Percentiles rank a stretch among this genome's conserved stretches.
Evolutionary conservation across 2,888 invertebrate species (phyloP).

Genomic region (Drosophila tripunctata): DNA sequence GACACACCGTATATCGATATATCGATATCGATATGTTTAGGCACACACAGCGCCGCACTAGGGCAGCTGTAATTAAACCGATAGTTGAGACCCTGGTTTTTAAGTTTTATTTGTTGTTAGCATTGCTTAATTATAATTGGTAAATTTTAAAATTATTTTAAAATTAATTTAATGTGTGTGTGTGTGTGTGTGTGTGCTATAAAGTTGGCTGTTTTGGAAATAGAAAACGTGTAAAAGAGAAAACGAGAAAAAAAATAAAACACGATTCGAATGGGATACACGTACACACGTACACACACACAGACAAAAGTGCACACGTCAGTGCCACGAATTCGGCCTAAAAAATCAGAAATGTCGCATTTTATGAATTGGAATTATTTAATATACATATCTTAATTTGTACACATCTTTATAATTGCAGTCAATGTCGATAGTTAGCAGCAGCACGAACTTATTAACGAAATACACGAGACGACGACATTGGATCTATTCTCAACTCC

Average conservation of each 20-base stretch:
- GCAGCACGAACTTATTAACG: conserved; percentile 48
- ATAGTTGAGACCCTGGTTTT: conserved; percentile 53
- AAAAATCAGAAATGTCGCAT: too few species aligned
- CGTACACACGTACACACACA: conserved; percentile 10
- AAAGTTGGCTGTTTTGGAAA: not conserved
- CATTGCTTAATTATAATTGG: conserved; percentile 64
- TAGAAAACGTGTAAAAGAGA: not conserved
- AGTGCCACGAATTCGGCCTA: conserved; percentile 65
- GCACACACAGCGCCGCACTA: conserved; percentile 7
- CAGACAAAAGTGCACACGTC: conserved; percentile 66
- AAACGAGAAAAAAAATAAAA: not conserved
- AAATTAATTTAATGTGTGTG: not conserved
- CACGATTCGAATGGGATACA: not conserved
- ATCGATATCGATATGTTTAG: not conserved
- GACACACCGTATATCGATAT: conserved; percentile 10
- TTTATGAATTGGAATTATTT: conserved; percentile 14
- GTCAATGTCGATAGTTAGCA: conserved; percentile 73
- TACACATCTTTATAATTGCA: too few species aligned
- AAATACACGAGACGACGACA: conserved; percentile 54
- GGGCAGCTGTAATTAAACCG: conserved; percentile 48
- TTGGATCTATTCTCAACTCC: conserved; percentile 59
- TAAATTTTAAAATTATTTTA: conserved; percentile 43
- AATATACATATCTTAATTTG: too few species aligned
- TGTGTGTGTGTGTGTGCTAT: not conserved
- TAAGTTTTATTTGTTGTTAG: conserved; percentile 63